Percentiles rank a stretch among this genome's conserved stretches.
Conservation (phyloP, 2,797 vertebrate species). For the Pseudochirops cupreus region DNA sequence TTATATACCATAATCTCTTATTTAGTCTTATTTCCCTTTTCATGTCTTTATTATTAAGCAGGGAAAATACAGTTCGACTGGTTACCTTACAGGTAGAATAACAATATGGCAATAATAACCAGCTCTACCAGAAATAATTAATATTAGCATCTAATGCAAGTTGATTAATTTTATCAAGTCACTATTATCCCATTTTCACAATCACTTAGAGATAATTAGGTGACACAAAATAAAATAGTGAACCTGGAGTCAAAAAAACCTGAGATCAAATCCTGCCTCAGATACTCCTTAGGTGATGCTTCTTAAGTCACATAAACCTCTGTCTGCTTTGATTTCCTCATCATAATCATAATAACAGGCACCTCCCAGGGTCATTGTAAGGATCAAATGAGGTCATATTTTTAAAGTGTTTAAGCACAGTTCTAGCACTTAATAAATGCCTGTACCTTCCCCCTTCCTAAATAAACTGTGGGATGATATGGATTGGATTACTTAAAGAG, state of each 20-base stretch:
- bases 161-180: slow-evolving; percentile 45
- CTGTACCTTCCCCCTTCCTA: background rate
- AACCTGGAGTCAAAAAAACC: background rate
- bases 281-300: background rate
- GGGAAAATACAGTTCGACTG: background rate
- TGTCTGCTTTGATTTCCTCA: background rate
- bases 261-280: background rate
- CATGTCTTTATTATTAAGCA: background rate
- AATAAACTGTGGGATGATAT: slow-evolving; percentile 7
- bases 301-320: background rate
- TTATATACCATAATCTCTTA: background rate
- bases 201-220: background rate
- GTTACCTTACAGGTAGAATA: background rate
- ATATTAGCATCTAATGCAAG: slow-evolving; percentile 45
- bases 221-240: background rate
- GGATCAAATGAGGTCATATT: background rate
- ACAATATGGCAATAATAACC: slow-evolving; percentile 24
- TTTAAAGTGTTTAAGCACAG: background rate
- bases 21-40: background rate
- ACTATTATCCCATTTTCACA: background rate
- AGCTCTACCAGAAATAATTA: slow-evolving; percentile 13
- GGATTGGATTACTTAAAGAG: slow-evolving; percentile 18
- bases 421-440: background rate
- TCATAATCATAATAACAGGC: background rate
- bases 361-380: background rate